phyloP scores from a whole-genome alignment of 2,888 invertebrate species.

The Agonopterix heracliana region DNA sequence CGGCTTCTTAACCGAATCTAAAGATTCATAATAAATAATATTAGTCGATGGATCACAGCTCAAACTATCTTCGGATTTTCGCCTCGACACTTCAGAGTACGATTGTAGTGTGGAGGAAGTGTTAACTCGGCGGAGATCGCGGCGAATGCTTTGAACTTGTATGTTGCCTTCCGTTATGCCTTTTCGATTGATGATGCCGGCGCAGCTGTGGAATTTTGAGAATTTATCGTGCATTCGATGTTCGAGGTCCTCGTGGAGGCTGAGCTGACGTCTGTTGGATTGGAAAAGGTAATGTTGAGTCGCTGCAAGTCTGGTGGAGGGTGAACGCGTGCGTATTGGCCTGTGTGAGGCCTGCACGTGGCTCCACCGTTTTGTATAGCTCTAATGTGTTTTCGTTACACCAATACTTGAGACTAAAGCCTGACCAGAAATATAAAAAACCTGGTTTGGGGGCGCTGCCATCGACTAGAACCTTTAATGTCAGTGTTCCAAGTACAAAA shows the following conservation, averaged over 20 bases:
- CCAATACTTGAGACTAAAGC: too few species aligned
- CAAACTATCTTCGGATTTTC: constrained; percentile 32
- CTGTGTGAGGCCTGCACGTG: too few species aligned
- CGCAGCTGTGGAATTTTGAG: constrained; percentile 49
- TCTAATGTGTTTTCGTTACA: too few species aligned
- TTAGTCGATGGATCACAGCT: constrained; percentile 46
- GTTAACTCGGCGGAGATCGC: background rate
- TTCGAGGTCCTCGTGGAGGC: constrained; percentile 46
- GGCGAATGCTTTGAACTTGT: background rate
- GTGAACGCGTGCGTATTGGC: background rate
- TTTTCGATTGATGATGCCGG: constrained; percentile 30
- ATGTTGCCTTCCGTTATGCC: background rate
- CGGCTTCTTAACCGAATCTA: constrained; percentile 37
- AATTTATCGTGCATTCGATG: constrained; percentile 43
- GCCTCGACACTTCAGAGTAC: constrained; percentile 13
- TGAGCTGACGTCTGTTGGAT: constrained; percentile 43
- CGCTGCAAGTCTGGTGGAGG: background rate
- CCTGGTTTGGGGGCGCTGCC: too few species aligned
- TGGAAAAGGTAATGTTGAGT: background rate
- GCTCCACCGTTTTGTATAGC: too few species aligned
- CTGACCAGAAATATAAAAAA: too few species aligned
- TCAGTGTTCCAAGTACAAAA: too few species aligned
- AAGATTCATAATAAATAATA: constrained; percentile 44
- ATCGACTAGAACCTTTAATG: too few species aligned
- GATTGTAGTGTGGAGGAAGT: constrained; percentile 16